These are phyloP conservation scores for Gymnarchus niloticus DNA, from an alignment of 2,113 vertebrate species.

Conservation along the genomic window DNA sequence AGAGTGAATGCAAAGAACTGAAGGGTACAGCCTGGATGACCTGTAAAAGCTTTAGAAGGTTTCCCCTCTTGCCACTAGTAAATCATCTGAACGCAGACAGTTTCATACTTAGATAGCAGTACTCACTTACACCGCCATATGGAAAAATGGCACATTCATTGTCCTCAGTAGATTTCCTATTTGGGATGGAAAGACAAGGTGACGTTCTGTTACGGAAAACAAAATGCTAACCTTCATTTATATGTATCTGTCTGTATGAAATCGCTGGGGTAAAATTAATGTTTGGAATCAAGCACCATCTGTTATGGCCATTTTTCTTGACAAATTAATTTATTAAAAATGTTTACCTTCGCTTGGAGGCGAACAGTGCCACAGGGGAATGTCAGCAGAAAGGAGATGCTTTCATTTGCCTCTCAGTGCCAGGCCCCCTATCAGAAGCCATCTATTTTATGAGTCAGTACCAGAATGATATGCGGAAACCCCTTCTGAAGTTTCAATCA, in stretches of 20 bases:
- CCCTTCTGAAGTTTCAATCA: not conserved
- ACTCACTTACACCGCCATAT: slow-evolving; percentile 19
- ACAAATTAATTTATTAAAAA: slow-evolving; percentile 40
- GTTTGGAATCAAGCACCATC: slow-evolving; percentile 27
- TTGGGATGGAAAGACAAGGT: slow-evolving; percentile 23
- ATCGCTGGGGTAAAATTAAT: slow-evolving; percentile 28
- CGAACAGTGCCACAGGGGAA: slow-evolving; percentile 19
- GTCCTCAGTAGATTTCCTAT: slow-evolving; percentile 25
- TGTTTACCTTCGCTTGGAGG: slow-evolving; percentile 31
- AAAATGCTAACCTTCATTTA: slow-evolving; percentile 28
- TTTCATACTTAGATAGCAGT: not conserved
- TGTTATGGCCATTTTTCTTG: slow-evolving; percentile 28
- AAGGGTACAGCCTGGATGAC: not conserved
- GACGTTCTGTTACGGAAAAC: slow-evolving; percentile 19
- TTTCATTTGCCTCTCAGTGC: slow-evolving; percentile 9
- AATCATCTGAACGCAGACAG: slow-evolving; percentile 14
- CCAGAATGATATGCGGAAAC: not conserved
- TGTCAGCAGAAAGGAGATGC: slow-evolving; percentile 25
- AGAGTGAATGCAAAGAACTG: not conserved
- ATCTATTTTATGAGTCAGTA: slow-evolving; percentile 18
- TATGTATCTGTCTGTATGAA: slow-evolving; percentile 18
- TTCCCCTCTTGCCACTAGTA: not conserved
- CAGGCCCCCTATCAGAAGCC: not conserved
- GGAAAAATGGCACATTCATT: slow-evolving; percentile 21
- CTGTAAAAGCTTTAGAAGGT: not conserved